Evolutionary conservation across 2,888 invertebrate species (phyloP).

Genomic region (Priocnemis perturbator): DNA sequence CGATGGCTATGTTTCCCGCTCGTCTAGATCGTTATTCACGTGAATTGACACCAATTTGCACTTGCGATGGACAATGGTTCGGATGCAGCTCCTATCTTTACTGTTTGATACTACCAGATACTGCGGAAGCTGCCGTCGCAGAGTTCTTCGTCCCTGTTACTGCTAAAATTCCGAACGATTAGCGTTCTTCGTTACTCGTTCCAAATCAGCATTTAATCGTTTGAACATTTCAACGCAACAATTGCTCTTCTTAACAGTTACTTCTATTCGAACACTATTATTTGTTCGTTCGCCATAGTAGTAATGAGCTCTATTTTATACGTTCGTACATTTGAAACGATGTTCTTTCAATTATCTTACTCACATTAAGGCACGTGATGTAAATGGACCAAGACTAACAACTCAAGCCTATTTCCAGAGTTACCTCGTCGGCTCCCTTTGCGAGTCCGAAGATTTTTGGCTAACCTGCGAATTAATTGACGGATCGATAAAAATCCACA

Average conservation of each 20-base stretch:
- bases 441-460: conserved; percentile 87
- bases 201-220: neutral
- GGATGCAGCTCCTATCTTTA: conserved; percentile 42
- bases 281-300: neutral
- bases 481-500: neutral
- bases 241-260: too few relatives aligned
- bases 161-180: conserved; percentile 28
- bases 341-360: conserved; percentile 31
- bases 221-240: too few relatives aligned
- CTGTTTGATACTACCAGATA: conserved; percentile 38
- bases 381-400: conserved; percentile 87
- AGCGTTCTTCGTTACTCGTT: neutral
- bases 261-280: neutral
- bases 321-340: neutral
- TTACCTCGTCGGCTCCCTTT: conserved; percentile 91
- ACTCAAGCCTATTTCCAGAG: conserved; percentile 89
- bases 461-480: conserved; percentile 79
- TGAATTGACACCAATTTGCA: conserved; percentile 27
- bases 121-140: conserved; percentile 51
- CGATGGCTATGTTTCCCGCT: neutral
- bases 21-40: conserved; percentile 1
- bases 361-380: conserved; percentile 89
- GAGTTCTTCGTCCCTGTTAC: conserved; percentile 14
- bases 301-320: neutral
- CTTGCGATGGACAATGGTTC: conserved; percentile 55